Base-by-base conservation (phyloP, 2,888 invertebrate genomes). In the Synanthedon vespiformis region DNA sequence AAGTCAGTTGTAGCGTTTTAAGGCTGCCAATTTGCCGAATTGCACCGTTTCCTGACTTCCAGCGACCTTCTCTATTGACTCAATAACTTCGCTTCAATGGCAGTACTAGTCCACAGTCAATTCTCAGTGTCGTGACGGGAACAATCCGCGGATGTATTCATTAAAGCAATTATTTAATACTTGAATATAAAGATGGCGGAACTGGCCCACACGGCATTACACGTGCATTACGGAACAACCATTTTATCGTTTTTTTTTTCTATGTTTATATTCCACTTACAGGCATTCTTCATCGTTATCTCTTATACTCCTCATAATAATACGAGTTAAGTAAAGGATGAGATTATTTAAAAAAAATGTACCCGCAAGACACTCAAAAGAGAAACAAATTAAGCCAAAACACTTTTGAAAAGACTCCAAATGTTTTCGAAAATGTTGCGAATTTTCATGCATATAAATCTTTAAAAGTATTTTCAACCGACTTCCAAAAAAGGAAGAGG, bases 141-240 rank as follows among this genome's bases (percentile, higher is more conserved):
- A 74, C 75, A 58, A 53, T 55, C 56, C 62, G 66, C 74, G 78
- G 80, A 79, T 74, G 75, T 68, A 56, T 62, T 70, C 65, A 79
- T 78, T 78, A 68, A 61, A 62, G 60, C 48, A 52, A 52, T 78
- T 74, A 76, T 75, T 74, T 78, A 73, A 72, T 79, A 76, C 72
- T 74, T 73, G 68, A 75, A 73, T 70, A 70, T 75, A 74, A 77
- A 74, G 76, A 71, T 74, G 74, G 67, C 70, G 71, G 63, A 72
- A 64, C 66, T 67, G 58, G 65, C 67, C 66, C 65, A 63, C 61
- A 63, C 63, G 63, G 60, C 62, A 57, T 60, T 56, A 57, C 53
- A 52, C 54, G n/a, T 52, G 57, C 55, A 66, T 64, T 62, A 64
- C 60, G 60, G 57, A 57, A 58, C 56, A 52, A 50, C 52, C 51